Percentiles rank a stretch among this genome's conserved stretches.
phyloP scores from a whole-genome alignment of 2,888 invertebrate species.

The Pachydiplax longipennis region DNA sequence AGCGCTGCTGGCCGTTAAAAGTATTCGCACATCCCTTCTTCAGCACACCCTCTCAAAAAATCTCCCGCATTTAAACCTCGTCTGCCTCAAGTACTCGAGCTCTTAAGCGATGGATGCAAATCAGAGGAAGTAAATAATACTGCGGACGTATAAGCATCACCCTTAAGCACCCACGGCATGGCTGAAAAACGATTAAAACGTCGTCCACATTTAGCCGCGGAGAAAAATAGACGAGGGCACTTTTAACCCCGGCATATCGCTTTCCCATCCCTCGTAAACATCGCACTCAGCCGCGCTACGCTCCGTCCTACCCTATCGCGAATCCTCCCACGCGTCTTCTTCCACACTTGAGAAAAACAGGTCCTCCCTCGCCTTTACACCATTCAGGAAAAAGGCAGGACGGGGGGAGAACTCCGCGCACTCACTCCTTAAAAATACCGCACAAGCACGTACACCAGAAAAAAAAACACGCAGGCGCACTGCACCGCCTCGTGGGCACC shows the following conservation, averaged over 20 bases:
- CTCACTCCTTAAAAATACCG: not conserved
- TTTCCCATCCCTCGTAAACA: constrained; percentile 10
- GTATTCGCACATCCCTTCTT: not conserved
- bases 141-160: not conserved
- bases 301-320: not conserved
- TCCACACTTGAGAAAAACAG: not conserved
- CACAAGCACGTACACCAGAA: not conserved
- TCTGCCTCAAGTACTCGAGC: not conserved
- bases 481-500: too few species aligned
- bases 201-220: constrained; percentile 7
- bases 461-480: not conserved
- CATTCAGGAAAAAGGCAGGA: not conserved
- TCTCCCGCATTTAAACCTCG: not conserved
- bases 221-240: not conserved
- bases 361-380: not conserved
- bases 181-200: constrained; percentile 26
- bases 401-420: not conserved
- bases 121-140: not conserved
- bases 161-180: not conserved
- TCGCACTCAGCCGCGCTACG: not conserved
- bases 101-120: not conserved
- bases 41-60: not conserved
- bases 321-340: not conserved
- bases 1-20: not conserved
- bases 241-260: not conserved